phyloP scores from a whole-genome alignment of 2,113 vertebrate species.

The Columbina picui region DNA sequence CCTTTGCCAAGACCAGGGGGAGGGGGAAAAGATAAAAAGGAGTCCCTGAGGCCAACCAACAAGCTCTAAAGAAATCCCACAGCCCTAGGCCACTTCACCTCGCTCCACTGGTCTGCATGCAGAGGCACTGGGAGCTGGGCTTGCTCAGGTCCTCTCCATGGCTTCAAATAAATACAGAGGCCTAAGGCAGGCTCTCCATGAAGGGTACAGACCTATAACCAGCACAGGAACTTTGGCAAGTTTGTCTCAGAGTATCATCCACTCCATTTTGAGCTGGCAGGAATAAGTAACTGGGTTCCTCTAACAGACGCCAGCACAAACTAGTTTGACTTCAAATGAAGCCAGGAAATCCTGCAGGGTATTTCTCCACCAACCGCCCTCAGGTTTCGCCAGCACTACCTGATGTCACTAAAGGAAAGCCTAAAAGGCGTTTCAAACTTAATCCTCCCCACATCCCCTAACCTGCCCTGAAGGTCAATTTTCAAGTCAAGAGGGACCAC shows the following conservation, averaged over 20 bases:
- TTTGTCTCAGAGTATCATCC: neutral
- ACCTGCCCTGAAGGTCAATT: neutral
- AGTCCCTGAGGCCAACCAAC: neutral
- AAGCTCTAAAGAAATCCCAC: neutral
- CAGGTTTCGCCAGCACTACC: neutral
- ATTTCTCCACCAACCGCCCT: neutral
- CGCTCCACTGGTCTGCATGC: fast-evolving
- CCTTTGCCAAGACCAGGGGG: neutral
- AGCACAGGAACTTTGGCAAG: neutral
- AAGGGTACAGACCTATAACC: neutral
- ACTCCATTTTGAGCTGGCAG: neutral
- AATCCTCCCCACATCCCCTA: neutral
- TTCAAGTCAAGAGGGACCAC: neutral
- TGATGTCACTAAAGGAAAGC: neutral
- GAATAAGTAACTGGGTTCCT: neutral
- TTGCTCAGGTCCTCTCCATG: fast-evolving
- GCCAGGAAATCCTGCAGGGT: neutral
- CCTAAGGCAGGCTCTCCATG: neutral
- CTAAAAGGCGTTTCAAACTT: neutral
- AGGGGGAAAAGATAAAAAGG: neutral
- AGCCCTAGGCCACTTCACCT: neutral
- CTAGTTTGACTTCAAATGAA: neutral
- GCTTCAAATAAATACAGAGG: neutral
- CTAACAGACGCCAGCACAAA: neutral
- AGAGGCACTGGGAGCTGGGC: neutral